A percentile compares a stretch with the other conserved stretches of the same genome.
Evolutionary conservation across 2,888 invertebrate species (phyloP).

Genomic region (Lasius fuliginosus): DNA sequence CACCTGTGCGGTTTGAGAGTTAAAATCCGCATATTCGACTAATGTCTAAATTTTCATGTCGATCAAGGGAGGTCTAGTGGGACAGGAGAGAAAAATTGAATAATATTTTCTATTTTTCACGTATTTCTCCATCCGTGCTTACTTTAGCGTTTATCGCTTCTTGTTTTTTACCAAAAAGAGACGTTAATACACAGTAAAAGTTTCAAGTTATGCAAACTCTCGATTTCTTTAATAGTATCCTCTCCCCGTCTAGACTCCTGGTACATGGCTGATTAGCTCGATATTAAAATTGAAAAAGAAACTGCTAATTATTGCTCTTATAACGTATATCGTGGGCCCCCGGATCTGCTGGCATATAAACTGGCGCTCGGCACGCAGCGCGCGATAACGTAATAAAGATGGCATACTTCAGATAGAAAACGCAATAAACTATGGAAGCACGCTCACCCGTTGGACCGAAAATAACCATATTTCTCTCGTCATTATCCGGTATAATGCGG

Average conservation of each 20-base stretch:
- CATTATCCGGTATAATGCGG: conserved; percentile 68
- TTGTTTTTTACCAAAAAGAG: not conserved
- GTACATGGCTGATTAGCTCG: conserved; percentile 69
- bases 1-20: not conserved
- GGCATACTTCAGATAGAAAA: conserved; percentile 80
- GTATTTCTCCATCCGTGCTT: not conserved
- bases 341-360: conserved; percentile 77
- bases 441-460: conserved; percentile 73
- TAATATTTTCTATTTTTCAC: not conserved
- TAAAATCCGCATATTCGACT: not conserved
- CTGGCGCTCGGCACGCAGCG: conserved; percentile 78
- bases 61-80: not conserved
- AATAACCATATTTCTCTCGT: conserved; percentile 75
- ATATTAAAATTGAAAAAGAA: conserved; percentile 80
- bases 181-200: not conserved
- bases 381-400: conserved; percentile 82
- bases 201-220: not conserved
- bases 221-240: conserved; percentile 1
- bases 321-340: conserved; percentile 75
- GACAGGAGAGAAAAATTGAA: not conserved
- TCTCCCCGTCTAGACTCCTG: conserved; percentile 11
- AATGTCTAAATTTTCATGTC: not conserved
- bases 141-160: not conserved
- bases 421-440: conserved; percentile 78
- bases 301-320: conserved; percentile 80